Evolutionary conservation across 2,888 invertebrate species (phyloP).

Genomic region (Amitus sp.): DNA sequence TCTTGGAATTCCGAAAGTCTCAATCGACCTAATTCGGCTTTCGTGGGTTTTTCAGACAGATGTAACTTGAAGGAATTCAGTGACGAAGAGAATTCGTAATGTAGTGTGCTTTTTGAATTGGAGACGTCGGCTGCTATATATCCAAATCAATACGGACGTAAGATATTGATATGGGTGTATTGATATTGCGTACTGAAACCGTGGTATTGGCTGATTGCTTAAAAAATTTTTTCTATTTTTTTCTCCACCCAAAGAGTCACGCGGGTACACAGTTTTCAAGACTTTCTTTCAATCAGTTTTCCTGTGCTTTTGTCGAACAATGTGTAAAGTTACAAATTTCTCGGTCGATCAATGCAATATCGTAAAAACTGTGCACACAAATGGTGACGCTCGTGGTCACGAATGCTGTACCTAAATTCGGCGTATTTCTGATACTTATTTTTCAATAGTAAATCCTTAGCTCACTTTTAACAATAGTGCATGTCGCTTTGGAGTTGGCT

Average conservation of each 20-base stretch:
- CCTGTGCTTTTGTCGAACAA: not conserved
- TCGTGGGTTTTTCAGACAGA: no score
- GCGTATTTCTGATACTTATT: slow-evolving; percentile 63
- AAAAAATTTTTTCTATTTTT: slow-evolving; percentile 56
- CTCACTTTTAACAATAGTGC: slow-evolving; percentile 67
- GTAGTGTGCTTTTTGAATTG: slow-evolving; percentile 51
- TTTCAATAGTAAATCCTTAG: slow-evolving; percentile 61
- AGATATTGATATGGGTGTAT: slow-evolving; percentile 64
- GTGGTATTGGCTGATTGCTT: slow-evolving; percentile 66
- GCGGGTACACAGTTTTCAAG: slow-evolving; percentile 40
- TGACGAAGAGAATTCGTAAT: no score
- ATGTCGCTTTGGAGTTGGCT: slow-evolving; percentile 55
- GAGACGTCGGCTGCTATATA: slow-evolving; percentile 60
- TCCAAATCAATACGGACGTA: slow-evolving; percentile 62
- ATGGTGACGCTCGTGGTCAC: slow-evolving; percentile 54
- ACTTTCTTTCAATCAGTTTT: slow-evolving; percentile 1
- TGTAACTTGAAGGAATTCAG: no score
- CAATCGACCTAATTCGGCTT: no score
- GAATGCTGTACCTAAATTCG: slow-evolving; percentile 65
- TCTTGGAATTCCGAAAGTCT: no score
- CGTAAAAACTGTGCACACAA: slow-evolving; percentile 39
- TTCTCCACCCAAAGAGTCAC: slow-evolving; percentile 46
- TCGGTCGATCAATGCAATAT: no score
- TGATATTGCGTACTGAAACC: slow-evolving; percentile 62
- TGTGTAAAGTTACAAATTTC: no score